Evolutionary conservation across 2,888 invertebrate genomes (phyloP).

Genomic region (Tribolium freemani): DNA sequence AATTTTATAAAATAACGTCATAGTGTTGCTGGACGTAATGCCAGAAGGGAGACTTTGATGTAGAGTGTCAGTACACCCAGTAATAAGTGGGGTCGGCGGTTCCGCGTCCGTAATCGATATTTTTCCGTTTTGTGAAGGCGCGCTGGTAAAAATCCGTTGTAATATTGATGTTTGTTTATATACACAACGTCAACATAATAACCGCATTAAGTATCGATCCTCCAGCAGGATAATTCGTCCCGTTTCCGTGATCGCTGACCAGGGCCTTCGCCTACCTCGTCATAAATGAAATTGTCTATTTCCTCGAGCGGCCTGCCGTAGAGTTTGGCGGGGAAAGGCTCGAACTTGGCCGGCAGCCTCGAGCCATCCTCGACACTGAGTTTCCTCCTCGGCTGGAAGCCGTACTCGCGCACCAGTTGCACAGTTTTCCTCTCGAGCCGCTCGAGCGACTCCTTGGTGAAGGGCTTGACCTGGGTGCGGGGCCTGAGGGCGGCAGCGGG

Average conservation of each 20-base stretch:
- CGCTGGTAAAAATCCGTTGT: conserved; percentile 24
- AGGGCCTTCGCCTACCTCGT: conserved; percentile 79
- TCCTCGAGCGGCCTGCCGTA: conserved; percentile 95
- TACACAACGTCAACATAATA: conserved; percentile 36
- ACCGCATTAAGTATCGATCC: conserved; percentile 43
- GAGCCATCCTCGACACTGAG: conserved; percentile 92
- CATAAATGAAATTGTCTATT: conserved; percentile 95
- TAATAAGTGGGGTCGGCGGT: background rate
- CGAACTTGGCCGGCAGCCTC: conserved; percentile 87
- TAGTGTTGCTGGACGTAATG: background rate
- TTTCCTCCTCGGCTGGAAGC: conserved; percentile 89
- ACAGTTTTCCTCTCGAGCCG: conserved; percentile 87
- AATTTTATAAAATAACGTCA: background rate
- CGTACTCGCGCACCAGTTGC: conserved; percentile 90
- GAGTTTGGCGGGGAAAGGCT: conserved; percentile 89
- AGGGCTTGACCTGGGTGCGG: conserved; percentile 73
- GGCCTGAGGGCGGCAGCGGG: conserved; percentile 42
- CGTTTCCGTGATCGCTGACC: background rate
- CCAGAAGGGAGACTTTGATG: background rate
- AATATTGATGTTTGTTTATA: conserved; percentile 42
- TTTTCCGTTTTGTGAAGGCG: conserved; percentile 24
- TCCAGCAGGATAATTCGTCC: background rate
- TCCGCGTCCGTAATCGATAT: conserved; percentile 23
- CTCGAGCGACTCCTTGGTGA: conserved; percentile 88
- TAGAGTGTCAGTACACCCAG: background rate